These are phyloP conservation scores for Cygnus atratus DNA, from an alignment of 2,113 vertebrate species.

Conservation along the genomic window DNA sequence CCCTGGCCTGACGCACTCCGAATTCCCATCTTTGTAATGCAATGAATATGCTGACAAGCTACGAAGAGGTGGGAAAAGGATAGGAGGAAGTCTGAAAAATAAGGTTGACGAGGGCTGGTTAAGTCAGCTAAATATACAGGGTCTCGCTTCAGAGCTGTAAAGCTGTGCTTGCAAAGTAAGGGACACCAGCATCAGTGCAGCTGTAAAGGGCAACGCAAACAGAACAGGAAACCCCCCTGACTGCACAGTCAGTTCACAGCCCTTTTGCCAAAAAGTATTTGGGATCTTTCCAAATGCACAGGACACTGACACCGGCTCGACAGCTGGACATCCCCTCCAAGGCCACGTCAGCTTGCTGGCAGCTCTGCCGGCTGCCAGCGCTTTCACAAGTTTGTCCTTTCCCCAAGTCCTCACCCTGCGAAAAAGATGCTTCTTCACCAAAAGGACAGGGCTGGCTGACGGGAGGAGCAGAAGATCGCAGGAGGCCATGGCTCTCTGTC, in stretches of 20 bases:
- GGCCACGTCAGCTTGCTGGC: not conserved
- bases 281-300: not conserved
- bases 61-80: not conserved
- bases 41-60: not conserved
- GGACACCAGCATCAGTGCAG: not conserved
- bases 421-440: not conserved
- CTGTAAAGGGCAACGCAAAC: not conserved
- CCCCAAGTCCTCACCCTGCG: not conserved
- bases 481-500: not conserved
- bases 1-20: not conserved
- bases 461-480: not conserved
- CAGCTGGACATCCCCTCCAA: not conserved
- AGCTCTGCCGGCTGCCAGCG: not conserved
- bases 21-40: not conserved
- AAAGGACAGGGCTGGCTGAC: not conserved
- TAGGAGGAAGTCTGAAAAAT: not conserved
- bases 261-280: not conserved
- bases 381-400: not conserved
- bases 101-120: not conserved
- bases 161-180: constrained; percentile 9
- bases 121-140: constrained; percentile 3
- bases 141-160: not conserved
- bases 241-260: not conserved
- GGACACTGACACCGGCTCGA: not conserved
- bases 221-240: not conserved